A percentile compares a stretch with the other conserved stretches of the same genome.
phyloP scores from a whole-genome alignment of 2,113 vertebrate genomes.

The Oreochromis tanganicae region DNA sequence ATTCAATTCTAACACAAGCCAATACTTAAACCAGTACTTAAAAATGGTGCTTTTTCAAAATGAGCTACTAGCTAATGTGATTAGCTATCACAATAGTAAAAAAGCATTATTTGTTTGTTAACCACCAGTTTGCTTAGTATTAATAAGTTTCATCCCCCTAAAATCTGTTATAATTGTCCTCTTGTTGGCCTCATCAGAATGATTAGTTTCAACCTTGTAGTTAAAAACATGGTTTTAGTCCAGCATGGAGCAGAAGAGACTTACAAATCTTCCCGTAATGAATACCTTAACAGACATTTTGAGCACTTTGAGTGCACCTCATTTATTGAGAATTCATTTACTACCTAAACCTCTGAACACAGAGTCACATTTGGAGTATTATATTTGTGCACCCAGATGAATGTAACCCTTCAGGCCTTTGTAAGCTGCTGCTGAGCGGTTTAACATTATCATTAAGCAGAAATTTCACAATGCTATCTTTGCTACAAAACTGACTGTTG shows the following conservation, averaged over 20 bases:
- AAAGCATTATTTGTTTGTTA: neutral
- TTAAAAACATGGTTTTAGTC: neutral
- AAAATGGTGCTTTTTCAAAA: neutral
- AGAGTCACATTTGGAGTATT: neutral
- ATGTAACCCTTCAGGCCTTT: neutral
- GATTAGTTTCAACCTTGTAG: neutral
- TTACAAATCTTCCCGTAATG: neutral
- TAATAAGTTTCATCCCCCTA: neutral
- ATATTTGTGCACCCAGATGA: neutral
- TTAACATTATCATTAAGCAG: neutral
- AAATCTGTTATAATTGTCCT: neutral
- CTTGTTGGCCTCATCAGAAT: neutral
- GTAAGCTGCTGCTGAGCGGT: neutral
- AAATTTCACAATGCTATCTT: neutral
- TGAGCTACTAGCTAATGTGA: neutral
- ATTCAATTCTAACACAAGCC: neutral
- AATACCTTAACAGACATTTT: neutral
- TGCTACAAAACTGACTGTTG: neutral
- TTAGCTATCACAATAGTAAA: neutral
- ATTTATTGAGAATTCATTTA: rapidly evolving
- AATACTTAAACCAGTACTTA: neutral
- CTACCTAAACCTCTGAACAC: neutral
- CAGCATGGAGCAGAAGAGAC: neutral
- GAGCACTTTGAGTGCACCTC: neutral
- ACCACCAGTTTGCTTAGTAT: neutral